Conservation (phyloP, 2,797 vertebrate species). For the Pipistrellus nathusii region DNA sequence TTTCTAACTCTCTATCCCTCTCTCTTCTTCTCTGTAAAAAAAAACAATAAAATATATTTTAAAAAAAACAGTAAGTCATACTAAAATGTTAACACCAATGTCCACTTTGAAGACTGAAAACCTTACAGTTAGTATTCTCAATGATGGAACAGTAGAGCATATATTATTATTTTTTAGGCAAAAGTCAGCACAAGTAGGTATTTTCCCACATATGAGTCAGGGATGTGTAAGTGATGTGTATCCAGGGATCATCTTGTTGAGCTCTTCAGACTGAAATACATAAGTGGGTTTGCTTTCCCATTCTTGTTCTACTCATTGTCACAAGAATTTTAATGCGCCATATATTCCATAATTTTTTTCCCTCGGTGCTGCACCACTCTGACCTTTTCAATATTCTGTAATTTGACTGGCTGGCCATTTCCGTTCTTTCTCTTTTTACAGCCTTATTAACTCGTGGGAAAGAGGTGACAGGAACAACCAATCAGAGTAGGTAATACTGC, state of each 20-base stretch:
- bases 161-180: conserved; percentile 10
- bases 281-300: conserved; percentile 86
- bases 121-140: neutral
- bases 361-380: conserved; percentile 86
- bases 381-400: conserved; percentile 92
- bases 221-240: conserved; percentile 77
- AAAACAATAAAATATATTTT: too few relatives aligned
- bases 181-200: conserved; percentile 63
- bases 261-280: conserved; percentile 87
- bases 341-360: conserved; percentile 90
- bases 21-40: too few relatives aligned
- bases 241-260: conserved; percentile 77
- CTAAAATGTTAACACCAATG: neutral
- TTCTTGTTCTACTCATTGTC: conserved; percentile 90
- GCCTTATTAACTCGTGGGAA: conserved; percentile 90
- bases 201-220: conserved; percentile 66
- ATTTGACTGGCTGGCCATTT: conserved; percentile 90
- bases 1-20: too few relatives aligned
- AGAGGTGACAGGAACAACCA: conserved; percentile 88
- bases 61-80: too few relatives aligned
- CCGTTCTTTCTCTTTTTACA: conserved; percentile 89
- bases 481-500: conserved; percentile 89
- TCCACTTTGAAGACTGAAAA: neutral
- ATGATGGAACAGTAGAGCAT: neutral
- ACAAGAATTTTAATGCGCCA: conserved; percentile 91